Evolutionary conservation across 2,888 invertebrate genomes (phyloP).

Genomic region (Tholera decimalis): DNA sequence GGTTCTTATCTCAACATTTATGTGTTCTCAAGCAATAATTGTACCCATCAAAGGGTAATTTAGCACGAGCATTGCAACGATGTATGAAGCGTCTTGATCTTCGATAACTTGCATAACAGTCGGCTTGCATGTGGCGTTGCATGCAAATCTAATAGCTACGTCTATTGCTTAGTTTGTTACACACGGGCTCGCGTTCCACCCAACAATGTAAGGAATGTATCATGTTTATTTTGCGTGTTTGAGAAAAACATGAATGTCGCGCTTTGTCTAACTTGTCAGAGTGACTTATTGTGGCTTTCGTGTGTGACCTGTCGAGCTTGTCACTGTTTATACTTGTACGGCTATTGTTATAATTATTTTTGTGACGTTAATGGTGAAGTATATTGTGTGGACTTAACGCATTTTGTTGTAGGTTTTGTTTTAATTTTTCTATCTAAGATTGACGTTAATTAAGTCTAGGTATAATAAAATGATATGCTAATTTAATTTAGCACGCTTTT

Average conservation of each 20-base stretch:
- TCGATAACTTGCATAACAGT: slow-evolving; percentile 78
- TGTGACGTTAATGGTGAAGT: slow-evolving; percentile 42
- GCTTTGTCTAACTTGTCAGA: slow-evolving; percentile 52
- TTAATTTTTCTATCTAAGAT: slow-evolving; percentile 16
- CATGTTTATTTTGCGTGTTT: slow-evolving; percentile 55
- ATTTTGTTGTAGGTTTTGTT: neutral
- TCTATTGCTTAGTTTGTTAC: slow-evolving; percentile 71
- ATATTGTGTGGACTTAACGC: slow-evolving; percentile 22
- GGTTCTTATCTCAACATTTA: slow-evolving; percentile 58
- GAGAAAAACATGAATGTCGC: slow-evolving; percentile 52
- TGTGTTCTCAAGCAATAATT: slow-evolving; percentile 64
- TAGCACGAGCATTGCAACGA: slow-evolving; percentile 66
- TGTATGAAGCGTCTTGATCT: slow-evolving; percentile 77
- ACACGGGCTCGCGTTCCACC: slow-evolving; percentile 55
- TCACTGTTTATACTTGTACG: slow-evolving; percentile 33
- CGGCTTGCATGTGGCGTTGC: slow-evolving; percentile 82
- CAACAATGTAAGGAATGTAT: slow-evolving; percentile 49
- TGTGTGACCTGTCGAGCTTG: slow-evolving; percentile 34
- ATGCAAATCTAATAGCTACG: slow-evolving; percentile 79
- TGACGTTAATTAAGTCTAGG: slow-evolving; percentile 36
- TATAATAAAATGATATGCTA: slow-evolving; percentile 5
- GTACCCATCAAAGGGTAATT: slow-evolving; percentile 71
- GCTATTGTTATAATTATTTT: slow-evolving; percentile 39
- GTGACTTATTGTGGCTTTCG: slow-evolving; percentile 47
- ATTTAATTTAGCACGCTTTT: neutral